phyloP scores from a whole-genome alignment of 1,140 invertebrate species.

The Heliothis subflexa region DNA sequence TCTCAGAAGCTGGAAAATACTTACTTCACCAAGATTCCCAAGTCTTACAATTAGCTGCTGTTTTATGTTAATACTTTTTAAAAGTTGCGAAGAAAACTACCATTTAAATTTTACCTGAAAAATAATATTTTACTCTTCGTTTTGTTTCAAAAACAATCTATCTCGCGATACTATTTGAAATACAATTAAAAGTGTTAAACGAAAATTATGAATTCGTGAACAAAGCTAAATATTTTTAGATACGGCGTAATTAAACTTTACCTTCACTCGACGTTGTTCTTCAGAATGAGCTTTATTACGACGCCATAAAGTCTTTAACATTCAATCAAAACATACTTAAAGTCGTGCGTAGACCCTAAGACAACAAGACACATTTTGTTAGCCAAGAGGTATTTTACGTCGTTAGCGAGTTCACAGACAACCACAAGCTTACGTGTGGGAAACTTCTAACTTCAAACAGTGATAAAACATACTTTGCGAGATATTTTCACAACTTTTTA shows the following conservation, averaged over 20 bases:
- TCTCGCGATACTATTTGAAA: too few relatives aligned
- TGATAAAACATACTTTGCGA: conserved; percentile 78
- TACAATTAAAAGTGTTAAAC: neutral
- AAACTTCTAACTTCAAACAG: conserved; percentile 65
- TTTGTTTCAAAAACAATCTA: neutral
- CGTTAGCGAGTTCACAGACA: conserved; percentile 61
- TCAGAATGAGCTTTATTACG: conserved; percentile 18
- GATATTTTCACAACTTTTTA: conserved; percentile 79
- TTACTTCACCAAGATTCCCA: conserved; percentile 24
- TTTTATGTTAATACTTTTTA: conserved; percentile 35
- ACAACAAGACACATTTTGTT: conserved; percentile 44
- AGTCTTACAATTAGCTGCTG: conserved; percentile 32
- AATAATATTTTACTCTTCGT: neutral
- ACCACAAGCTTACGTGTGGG: conserved; percentile 63
- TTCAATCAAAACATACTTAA: conserved; percentile 1
- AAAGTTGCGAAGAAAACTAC: conserved; percentile 22
- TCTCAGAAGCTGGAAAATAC: conserved; percentile 22
- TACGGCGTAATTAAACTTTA: conserved; percentile 3
- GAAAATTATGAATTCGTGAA: conserved; percentile 9
- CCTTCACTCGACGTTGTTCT: neutral
- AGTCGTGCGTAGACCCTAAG: conserved; percentile 17
- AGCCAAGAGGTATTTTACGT: conserved; percentile 56
- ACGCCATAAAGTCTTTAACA: neutral
- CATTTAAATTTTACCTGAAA: conserved; percentile 16
- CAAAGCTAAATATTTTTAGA: conserved; percentile 18